These are phyloP conservation scores for Caenorhabditis auriculariae DNA, from an alignment of 2,888 invertebrate genomes.

Conservation along the genomic window DNA sequence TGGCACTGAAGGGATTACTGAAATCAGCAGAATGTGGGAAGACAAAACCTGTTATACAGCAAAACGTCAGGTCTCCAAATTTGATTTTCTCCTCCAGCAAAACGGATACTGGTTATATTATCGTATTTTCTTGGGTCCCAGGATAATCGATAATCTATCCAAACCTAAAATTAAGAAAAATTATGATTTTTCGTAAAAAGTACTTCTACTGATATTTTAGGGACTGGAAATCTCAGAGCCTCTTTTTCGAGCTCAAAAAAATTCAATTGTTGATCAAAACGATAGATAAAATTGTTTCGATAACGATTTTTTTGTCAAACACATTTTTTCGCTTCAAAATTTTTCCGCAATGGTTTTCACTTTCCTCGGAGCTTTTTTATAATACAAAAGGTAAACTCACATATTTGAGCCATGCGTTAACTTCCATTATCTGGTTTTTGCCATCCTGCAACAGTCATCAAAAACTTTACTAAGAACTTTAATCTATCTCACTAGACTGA, in stretches of 20 bases:
- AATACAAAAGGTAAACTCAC: slow-evolving; percentile 14
- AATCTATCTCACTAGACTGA: slow-evolving; percentile 30
- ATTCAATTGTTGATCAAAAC: too few species aligned
- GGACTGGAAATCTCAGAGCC: too few species aligned
- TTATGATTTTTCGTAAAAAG: too few species aligned
- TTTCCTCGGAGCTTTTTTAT: too few species aligned
- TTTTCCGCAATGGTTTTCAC: too few species aligned
- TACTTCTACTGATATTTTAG: too few species aligned
- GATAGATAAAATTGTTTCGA: too few species aligned
- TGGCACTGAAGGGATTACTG: slow-evolving; percentile 36
- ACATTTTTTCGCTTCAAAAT: too few species aligned
- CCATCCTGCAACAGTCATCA: slow-evolving; percentile 36
- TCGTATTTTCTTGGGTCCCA: slow-evolving; percentile 55
- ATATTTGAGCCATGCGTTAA: slow-evolving; percentile 57
- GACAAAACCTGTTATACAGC: slow-evolving; percentile 49
- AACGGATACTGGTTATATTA: slow-evolving; percentile 48
- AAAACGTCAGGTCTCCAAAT: slow-evolving; percentile 56
- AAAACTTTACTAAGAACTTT: not conserved
- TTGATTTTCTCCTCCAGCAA: slow-evolving; percentile 48
- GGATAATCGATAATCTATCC: slow-evolving; percentile 44
- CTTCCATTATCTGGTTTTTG: slow-evolving; percentile 54
- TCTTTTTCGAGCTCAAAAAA: too few species aligned
- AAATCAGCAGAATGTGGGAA: not conserved
- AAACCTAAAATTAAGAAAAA: slow-evolving; percentile 21
- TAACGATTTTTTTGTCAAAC: too few species aligned